Evolutionary conservation across 2,113 vertebrate genomes (phyloP).

Genomic region (Sorex araneus): DNA sequence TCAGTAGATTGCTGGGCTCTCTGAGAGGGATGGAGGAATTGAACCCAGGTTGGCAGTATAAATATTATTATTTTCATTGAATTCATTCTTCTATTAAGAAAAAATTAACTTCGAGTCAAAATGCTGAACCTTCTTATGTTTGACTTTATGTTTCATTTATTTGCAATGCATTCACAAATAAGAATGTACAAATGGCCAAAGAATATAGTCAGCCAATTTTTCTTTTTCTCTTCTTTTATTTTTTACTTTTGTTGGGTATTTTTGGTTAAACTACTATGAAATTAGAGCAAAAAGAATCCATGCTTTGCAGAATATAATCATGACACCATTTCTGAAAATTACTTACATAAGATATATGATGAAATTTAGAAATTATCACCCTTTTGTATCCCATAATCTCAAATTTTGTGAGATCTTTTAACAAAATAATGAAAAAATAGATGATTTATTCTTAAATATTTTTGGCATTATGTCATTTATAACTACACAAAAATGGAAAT

Average conservation of each 20-base stretch:
- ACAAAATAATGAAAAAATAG: slow-evolving; percentile 9
- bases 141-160: slow-evolving; percentile 1
- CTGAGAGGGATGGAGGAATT: no score
- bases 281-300: not conserved
- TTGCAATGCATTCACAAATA: slow-evolving; percentile 45
- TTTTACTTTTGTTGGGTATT: no score
- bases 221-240: not conserved
- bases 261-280: not conserved
- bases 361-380: not conserved
- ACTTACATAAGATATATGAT: not conserved
- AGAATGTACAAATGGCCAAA: no score
- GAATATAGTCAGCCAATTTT: not conserved
- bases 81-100: slow-evolving; percentile 27
- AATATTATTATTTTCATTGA: slow-evolving; percentile 34
- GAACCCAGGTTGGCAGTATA: no score
- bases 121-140: not conserved
- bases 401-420: slow-evolving; percentile 11
- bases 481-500: slow-evolving; percentile 1
- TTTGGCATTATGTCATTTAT: slow-evolving; percentile 9
- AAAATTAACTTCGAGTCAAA: slow-evolving; percentile 38
- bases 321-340: slow-evolving; percentile 10
- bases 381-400: not conserved
- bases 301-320: not conserved
- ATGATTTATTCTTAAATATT: not conserved
- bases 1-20: no score